Evolutionary conservation across 2,797 vertebrate species (phyloP).

Genomic region (Labroides dimidiatus): DNA sequence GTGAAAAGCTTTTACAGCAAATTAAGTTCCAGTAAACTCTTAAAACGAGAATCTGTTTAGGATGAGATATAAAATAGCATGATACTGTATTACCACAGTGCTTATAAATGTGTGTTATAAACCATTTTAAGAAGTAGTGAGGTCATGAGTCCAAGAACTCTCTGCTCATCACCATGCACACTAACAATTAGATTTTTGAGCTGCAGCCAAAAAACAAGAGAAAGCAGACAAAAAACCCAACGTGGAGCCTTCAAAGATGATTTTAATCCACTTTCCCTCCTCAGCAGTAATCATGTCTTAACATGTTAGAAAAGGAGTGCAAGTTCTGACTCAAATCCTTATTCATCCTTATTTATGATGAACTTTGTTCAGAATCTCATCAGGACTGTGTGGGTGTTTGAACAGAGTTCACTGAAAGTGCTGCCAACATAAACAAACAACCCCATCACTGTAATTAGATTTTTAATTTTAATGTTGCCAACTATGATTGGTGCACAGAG

Average conservation of each 20-base stretch:
- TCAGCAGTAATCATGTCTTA: neutral
- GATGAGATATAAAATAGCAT: neutral
- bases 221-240: neutral
- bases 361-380: neutral
- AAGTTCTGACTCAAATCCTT: neutral
- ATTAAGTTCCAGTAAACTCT: neutral
- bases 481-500: conserved; percentile 11
- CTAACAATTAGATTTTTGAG: neutral
- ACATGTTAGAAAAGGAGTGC: neutral
- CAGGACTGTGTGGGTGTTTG: neutral
- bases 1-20: neutral
- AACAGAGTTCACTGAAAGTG: neutral
- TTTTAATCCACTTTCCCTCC: neutral
- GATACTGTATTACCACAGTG: neutral
- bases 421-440: conserved; percentile 1
- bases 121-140: neutral
- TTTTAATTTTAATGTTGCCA: conserved; percentile 8
- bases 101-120: neutral
- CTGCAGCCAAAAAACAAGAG: neutral
- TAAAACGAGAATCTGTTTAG: neutral
- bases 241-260: neutral
- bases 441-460: neutral
- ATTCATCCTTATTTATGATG: neutral
- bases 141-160: neutral
- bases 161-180: neutral